phyloP scores from a whole-genome alignment of 2,888 invertebrate genomes.

The Erynnis tages region DNA sequence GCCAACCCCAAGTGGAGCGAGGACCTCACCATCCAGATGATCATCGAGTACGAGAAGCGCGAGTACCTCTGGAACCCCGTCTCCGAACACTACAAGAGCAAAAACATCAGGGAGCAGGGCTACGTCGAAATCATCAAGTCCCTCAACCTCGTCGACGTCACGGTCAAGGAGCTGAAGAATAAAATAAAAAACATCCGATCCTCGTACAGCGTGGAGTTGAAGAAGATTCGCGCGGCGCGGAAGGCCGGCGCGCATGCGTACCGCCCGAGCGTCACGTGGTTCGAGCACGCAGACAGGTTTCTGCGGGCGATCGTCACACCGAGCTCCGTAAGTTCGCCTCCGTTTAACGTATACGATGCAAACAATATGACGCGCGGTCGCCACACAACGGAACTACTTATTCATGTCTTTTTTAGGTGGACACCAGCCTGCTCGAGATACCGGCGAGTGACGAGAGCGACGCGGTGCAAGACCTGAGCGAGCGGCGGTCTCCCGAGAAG shows the following conservation, averaged over 20 bases:
- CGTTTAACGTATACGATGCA: slow-evolving; percentile 38
- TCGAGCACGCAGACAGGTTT: slow-evolving; percentile 80
- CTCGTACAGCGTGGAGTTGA: slow-evolving; percentile 78
- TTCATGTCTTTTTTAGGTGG: slow-evolving; percentile 56
- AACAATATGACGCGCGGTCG: slow-evolving; percentile 25
- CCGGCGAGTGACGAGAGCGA: slow-evolving; percentile 76
- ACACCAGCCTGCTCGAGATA: slow-evolving; percentile 71
- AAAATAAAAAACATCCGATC: slow-evolving; percentile 79
- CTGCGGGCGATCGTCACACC: slow-evolving; percentile 79
- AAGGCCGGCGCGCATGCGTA: slow-evolving; percentile 80
- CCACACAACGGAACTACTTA: slow-evolving; percentile 18
- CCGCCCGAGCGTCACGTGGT: slow-evolving; percentile 80
- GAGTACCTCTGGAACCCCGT: slow-evolving; percentile 78
- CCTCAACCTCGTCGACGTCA: slow-evolving; percentile 71
- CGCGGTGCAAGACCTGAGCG: slow-evolving; percentile 72
- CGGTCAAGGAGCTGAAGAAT: slow-evolving; percentile 77
- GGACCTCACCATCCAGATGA: slow-evolving; percentile 76
- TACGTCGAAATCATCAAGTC: slow-evolving; percentile 76
- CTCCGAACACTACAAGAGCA: slow-evolving; percentile 77
- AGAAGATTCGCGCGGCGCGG: slow-evolving; percentile 79
- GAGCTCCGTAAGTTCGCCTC: slow-evolving; percentile 67
- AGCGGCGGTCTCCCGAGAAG: slow-evolving; percentile 73
- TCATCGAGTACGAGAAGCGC: slow-evolving; percentile 76
- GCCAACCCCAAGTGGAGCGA: slow-evolving; percentile 80
- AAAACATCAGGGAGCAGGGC: slow-evolving; percentile 75